Evolutionary conservation across 1,140 invertebrate species (phyloP).

Genomic region (Drosophila bifasciata): DNA sequence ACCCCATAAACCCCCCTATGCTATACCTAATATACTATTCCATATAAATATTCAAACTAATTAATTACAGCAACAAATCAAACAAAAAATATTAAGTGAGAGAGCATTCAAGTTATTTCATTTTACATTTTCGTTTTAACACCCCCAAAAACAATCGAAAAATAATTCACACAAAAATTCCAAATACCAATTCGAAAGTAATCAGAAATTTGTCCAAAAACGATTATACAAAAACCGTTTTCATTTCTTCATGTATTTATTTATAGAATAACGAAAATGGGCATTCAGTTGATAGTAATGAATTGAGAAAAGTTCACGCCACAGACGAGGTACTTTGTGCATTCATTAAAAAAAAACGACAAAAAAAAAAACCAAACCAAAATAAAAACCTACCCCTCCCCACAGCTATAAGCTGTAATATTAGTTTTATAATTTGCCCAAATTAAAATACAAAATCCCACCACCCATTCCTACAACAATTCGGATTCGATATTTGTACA

Average conservation of each 20-base stretch:
- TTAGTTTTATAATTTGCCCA: constrained; percentile 69
- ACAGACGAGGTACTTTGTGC: constrained; percentile 85
- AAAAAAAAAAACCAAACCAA: constrained; percentile 47
- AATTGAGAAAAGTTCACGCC: constrained; percentile 84
- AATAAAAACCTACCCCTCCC: constrained; percentile 11
- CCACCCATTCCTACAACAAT: constrained; percentile 16
- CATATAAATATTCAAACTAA: constrained; percentile 57
- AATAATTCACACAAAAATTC: constrained; percentile 37
- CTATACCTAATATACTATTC: constrained; percentile 46
- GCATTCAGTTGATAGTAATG: constrained; percentile 84
- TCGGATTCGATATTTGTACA: constrained; percentile 69
- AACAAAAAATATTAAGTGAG: constrained; percentile 47
- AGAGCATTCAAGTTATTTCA: constrained; percentile 42
- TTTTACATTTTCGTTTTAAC: constrained; percentile 14
- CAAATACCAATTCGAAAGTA: constrained; percentile 37
- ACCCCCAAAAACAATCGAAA: constrained; percentile 9
- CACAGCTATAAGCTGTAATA: constrained; percentile 23
- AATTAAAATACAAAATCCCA: constrained; percentile 32
- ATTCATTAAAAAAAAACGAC: constrained; percentile 67
- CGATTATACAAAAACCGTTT: constrained; percentile 71
- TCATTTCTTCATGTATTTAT: constrained; percentile 78
- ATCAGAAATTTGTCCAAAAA: constrained; percentile 45
- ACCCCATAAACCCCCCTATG: constrained; percentile 29
- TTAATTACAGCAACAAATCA: constrained; percentile 68
- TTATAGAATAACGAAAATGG: constrained; percentile 84